Conservation (phyloP, 53 echinoderm and acorn worm species). For the Zoroaster sp. region DNA sequence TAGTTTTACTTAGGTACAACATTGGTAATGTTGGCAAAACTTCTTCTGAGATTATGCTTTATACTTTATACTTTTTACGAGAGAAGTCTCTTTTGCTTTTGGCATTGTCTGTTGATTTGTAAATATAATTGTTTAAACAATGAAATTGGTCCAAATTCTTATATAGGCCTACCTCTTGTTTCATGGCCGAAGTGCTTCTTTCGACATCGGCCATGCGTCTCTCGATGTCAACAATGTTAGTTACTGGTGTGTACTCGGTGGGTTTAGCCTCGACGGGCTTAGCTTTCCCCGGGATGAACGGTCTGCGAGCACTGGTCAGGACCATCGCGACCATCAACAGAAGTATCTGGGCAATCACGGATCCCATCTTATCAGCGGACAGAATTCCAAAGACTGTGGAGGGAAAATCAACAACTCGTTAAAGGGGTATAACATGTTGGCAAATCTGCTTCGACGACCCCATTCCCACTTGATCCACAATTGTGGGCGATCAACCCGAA, state of each 20-base stretch:
- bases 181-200: background rate
- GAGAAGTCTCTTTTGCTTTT: no score
- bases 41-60: no score
- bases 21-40: no score
- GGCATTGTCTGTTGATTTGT: no score
- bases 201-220: constrained; percentile 28
- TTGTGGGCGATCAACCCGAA: no score
- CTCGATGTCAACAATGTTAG: background rate
- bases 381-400: background rate
- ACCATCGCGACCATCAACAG: background rate
- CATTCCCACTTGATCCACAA: no score
- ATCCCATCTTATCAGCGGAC: background rate
- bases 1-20: no score
- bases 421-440: no score
- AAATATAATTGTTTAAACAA: no score
- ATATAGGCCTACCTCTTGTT: constrained; percentile 9
- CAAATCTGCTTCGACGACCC: no score
- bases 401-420: background rate
- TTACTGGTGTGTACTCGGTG: background rate
- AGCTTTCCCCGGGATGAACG: constrained; percentile 30
- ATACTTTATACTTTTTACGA: no score
- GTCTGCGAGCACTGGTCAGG: background rate
- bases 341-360: background rate
- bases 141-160: background rate
- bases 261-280: background rate